These are phyloP conservation scores for Fopius arisanus DNA, from an alignment of 1,140 invertebrate genomes.

Conservation along the genomic window DNA sequence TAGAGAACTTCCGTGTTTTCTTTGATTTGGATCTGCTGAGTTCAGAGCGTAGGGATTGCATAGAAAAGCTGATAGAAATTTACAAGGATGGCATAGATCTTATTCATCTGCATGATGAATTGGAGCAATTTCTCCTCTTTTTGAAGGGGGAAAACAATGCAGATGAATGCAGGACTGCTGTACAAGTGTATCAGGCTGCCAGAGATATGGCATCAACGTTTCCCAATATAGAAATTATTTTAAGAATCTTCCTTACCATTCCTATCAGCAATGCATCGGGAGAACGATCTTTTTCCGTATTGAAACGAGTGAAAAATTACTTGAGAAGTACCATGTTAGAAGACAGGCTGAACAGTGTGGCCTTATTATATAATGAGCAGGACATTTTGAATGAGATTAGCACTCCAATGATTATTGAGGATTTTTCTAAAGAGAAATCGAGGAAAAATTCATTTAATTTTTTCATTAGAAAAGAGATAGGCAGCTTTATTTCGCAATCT, in stretches of 20 bases:
- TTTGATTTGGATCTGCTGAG: background rate
- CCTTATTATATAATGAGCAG: constrained; percentile 36
- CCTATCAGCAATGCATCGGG: constrained; percentile 39
- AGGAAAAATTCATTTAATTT: too few relatives aligned
- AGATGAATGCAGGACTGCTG: background rate
- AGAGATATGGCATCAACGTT: background rate
- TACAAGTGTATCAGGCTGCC: background rate
- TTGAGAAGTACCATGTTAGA: constrained; percentile 32
- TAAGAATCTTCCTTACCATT: constrained; percentile 28
- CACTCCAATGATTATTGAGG: constrained; percentile 37
- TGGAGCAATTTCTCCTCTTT: background rate
- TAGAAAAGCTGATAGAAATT: background rate
- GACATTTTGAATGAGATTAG: constrained; percentile 35
- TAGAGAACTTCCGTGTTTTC: background rate
- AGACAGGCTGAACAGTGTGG: constrained; percentile 32
- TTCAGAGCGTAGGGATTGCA: background rate
- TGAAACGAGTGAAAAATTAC: constrained; percentile 36
- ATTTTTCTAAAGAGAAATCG: constrained; percentile 34
- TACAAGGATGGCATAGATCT: background rate
- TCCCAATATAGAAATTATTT: constrained; percentile 30
- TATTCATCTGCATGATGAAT: background rate
- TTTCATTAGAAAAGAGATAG: too few relatives aligned
- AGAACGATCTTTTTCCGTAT: constrained; percentile 39
- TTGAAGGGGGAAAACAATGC: background rate
- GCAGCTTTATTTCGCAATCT: too few relatives aligned